Percentiles rank a stretch among this genome's conserved stretches.
These are phyloP conservation scores for Stictonetta naevosa DNA, from an alignment of 2,113 vertebrate genomes.

Conservation along the genomic window DNA sequence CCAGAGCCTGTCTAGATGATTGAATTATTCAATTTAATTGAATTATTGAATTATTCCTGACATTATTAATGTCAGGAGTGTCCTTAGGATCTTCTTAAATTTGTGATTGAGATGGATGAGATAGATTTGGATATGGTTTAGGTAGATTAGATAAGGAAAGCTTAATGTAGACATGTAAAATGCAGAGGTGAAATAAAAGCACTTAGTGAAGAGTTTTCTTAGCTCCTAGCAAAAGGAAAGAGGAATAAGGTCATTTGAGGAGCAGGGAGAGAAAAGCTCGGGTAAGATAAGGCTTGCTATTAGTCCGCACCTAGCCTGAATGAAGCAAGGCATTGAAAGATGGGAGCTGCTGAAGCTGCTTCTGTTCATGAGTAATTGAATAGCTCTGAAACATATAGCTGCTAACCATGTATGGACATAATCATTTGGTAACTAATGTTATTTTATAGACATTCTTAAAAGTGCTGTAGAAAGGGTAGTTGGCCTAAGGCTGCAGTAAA, in stretches of 20 bases:
- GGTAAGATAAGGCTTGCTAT: not conserved
- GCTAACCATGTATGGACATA: not conserved
- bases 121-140: not conserved
- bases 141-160: not conserved
- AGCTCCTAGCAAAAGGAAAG: not conserved
- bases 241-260: not conserved
- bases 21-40: not conserved
- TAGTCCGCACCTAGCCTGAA: not conserved
- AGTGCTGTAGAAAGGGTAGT: not conserved
- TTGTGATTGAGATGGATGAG: not conserved
- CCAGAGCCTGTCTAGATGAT: not conserved
- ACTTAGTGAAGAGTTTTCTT: not conserved
- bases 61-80: no score
- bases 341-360: not conserved
- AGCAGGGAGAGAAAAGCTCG: not conserved
- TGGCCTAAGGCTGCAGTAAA: not conserved
- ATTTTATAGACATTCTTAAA: not conserved
- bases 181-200: not conserved
- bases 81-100: no score
- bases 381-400: rapidly evolving
- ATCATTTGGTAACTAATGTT: not conserved
- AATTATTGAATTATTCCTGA: not conserved
- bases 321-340: not conserved
- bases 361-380: not conserved
- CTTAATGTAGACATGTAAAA: not conserved